Evolutionary conservation across 2,797 vertebrate species (phyloP), one percentile per base, ranked within the genome.

Genomic region (Acrossocheilus fasciatus): DNA sequence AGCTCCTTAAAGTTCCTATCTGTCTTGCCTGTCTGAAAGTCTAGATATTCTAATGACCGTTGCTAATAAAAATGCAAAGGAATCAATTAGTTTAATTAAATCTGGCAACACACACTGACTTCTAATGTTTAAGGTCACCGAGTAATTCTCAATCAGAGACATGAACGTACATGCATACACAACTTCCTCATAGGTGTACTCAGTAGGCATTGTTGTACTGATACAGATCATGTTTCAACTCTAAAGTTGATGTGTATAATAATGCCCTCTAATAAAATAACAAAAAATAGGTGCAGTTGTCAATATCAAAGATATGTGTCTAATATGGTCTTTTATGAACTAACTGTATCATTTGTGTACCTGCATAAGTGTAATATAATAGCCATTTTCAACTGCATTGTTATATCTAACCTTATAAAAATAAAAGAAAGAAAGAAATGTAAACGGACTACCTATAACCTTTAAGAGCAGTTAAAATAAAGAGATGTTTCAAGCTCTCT

Each of bases 51-150:
- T 97, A 97, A 97, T 92, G 91, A 96, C 95, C 95, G 95, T 96
- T 95, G 95, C 92, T 94, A 96, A 96, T 96, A 94, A 95, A 97
- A 97, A 97, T 96, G 96, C 95, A 97, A 96, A 95, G 93, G 91
- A 95, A 96, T 96, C 96, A 96, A 98, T 98, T 97, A 96, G 94
- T 96, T 96, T 96, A 97, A 98, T 97, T 96, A 97, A 96, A 96
- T 96, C 95, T 94, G 93, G 91, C 94, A 94, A 92, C 93, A 90
- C 92, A 93, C 94, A 95, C 95, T 94, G 95, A 93, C 94, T 93
- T 94, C 93, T 92, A 95, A 94, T 96, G 96, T 96, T 93, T 94
- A 87, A 84, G 87, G 87, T 89, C 81, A 84, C 66, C 4, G 26
- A 84, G 72, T 57, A 86, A 85, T 86, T 87, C 75, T 77, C 66